phyloP scores from a whole-genome alignment of 2,113 vertebrate genomes.

The Phaethon lepturus region DNA sequence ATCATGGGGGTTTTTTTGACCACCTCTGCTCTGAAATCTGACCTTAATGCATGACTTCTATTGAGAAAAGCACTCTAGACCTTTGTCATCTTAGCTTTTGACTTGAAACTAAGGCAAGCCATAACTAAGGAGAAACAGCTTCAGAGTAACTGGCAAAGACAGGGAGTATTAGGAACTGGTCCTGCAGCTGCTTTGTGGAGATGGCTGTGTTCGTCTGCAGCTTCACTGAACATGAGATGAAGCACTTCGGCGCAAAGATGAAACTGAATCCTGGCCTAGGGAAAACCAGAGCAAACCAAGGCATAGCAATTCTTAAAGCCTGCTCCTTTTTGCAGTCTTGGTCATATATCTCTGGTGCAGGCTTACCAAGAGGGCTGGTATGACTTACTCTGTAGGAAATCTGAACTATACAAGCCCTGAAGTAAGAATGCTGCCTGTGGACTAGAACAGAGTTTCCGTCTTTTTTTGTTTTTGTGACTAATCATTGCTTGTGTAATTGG shows the following conservation, averaged over 20 bases:
- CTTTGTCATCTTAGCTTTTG: slow-evolving; percentile 26
- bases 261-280: not conserved
- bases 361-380: not conserved
- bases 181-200: not conserved
- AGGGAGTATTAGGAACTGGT: not conserved
- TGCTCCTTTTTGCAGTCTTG: not conserved
- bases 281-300: not conserved
- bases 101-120: slow-evolving; percentile 27
- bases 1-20: not conserved
- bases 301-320: not conserved
- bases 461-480: not conserved
- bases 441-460: not conserved
- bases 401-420: not conserved
- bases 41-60: slow-evolving; percentile 21
- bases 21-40: slow-evolving; percentile 36
- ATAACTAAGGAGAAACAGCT: slow-evolving; percentile 60
- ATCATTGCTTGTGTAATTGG: not conserved
- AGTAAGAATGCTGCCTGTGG: not conserved
- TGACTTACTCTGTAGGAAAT: not conserved
- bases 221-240: not conserved
- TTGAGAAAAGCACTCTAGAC: slow-evolving; percentile 39
- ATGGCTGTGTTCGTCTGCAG: not conserved
- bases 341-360: not conserved
- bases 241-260: not conserved
- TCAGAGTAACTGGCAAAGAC: not conserved